phyloP scores from a whole-genome alignment of 1,140 invertebrate species.

The Arctopsyche grandis region DNA sequence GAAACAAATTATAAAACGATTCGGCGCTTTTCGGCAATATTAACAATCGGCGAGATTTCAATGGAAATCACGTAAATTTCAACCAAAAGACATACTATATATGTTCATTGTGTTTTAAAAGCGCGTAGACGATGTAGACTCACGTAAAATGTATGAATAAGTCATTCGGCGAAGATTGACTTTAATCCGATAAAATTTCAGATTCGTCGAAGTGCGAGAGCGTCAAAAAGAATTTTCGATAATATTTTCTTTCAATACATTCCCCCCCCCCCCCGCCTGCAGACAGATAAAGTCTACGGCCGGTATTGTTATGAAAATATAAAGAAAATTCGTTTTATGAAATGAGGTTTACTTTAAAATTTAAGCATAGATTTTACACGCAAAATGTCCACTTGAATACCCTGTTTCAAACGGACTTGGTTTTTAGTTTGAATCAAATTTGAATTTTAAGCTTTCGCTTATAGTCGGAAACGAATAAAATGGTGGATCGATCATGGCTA shows the following conservation, averaged over 20 bases:
- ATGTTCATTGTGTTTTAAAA: neutral
- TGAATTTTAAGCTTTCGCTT: no score
- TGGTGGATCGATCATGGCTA: no score
- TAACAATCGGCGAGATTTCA: neutral
- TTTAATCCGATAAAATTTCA: constrained; percentile 31
- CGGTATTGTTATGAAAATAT: neutral
- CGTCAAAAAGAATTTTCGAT: constrained; percentile 2
- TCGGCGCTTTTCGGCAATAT: neutral
- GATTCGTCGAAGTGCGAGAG: neutral
- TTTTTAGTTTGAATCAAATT: no score
- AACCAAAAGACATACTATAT: neutral
- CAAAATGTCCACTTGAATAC: no score
- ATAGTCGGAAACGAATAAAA: no score
- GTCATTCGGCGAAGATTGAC: constrained; percentile 11
- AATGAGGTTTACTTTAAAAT: constrained; percentile 5
- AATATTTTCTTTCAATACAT: constrained; percentile 25
- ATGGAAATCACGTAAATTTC: neutral
- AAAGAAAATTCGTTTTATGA: constrained; percentile 1
- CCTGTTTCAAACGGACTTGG: no score
- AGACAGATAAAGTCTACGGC: constrained; percentile 5
- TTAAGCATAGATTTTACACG: neutral
- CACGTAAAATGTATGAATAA: neutral
- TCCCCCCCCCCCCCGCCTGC: neutral
- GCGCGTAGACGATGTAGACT: neutral
- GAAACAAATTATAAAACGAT: neutral